Evolutionary conservation across 2,888 invertebrate genomes (phyloP), one percentile per base, ranked within the genome.

Genomic region (Hedya salicella): DNA sequence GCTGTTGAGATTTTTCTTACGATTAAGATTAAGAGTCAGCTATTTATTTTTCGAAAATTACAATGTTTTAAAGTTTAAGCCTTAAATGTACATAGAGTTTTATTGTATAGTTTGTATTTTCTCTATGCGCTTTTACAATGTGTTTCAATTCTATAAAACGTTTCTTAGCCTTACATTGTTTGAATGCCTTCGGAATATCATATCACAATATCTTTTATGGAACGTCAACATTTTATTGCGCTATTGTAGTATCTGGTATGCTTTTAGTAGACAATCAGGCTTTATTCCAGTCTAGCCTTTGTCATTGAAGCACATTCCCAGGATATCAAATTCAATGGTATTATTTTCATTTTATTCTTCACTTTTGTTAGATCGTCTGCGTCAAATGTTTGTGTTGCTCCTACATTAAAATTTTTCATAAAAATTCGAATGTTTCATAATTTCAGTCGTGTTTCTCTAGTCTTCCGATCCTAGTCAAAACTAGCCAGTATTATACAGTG

Each of bases 171-270:
- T n/a, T 56, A 48, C 48, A 63, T 56, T 63, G 44, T 65, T 52
- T 50, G 14, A 40, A 44, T 52, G 16, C 21, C 59, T 59, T 53
- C 17, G 50, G 25, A 46, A 57, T 65, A 19, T 48, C 46, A 60
- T 60, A 48, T 53, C 25, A 25, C 25, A 65, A 60, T 66, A 16
- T 30, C 46, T 63, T 63, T 66, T 53, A 48, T 60, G 40, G 53
- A 30, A 53, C 65, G 60, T 60, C 65, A 54, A 65, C 46, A 39
- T 60, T 66, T 60, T 66, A 66, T 60, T 30, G 48, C 48, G 39
- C 39, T 40, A 21, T 53, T 53, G 52, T 65, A 39, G 52, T 39
- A 8, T 39, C 5, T 48, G 42, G 56, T 56, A 56, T 57, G 6
- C 19, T 53, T 52, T 60, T 48, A 60, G 48, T 46, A 60, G 39